Evolutionary conservation across 1,140 invertebrate genomes (phyloP), one percentile per base, ranked within the genome.

Genomic region (Meloidogyne exigua): DNA sequence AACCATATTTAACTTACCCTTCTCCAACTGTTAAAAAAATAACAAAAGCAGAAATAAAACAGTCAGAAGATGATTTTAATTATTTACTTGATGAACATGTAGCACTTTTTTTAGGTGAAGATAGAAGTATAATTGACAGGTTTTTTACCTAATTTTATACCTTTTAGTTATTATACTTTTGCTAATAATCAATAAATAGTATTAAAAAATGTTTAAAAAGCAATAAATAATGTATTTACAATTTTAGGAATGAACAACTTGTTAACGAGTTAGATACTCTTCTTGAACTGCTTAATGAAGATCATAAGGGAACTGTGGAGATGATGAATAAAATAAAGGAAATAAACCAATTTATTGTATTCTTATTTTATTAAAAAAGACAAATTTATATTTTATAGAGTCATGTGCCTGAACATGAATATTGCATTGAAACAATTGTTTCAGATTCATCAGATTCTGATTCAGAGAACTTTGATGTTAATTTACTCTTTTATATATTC

Each of bases 401-500:
- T 63, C 44, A 68, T 13, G 44, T 57, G 5, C 57, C 42, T 12
- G 39, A 49, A 12, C 72, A 39, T 25, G n/a, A 68, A 49, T 65
- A 77, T n/a, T 28, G 65, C 3, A 44, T 75, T 26, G 76, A 78
- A 68, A 78, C 63, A 32, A 36, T 78, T 44, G n/a, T 78, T 23
- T 77, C 76, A 1, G 76, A 78, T 68, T 77, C 73, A 11, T 78
- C 69, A 1, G 64, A 77, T 18, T 78, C 76, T 0, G 76, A 76
- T 42, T 28, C 36, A 12, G 75, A 76, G 13, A 64, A 42, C 23
- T 23, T 68, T 15, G 32, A 66, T n/a, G 64, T 28, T 25, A 12
- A 26, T 36, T 76, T 0, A 18, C n/a, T n/a, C n/a, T n/a, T n/a
- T n/a, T n/a, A n/a, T n/a, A n/a, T n/a, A n/a, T n/a, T 32, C 28